Percentiles rank a stretch among this genome's conserved stretches.
phyloP scores from a whole-genome alignment of 2,888 invertebrate genomes.

The Trissoscelio sp. region DNA sequence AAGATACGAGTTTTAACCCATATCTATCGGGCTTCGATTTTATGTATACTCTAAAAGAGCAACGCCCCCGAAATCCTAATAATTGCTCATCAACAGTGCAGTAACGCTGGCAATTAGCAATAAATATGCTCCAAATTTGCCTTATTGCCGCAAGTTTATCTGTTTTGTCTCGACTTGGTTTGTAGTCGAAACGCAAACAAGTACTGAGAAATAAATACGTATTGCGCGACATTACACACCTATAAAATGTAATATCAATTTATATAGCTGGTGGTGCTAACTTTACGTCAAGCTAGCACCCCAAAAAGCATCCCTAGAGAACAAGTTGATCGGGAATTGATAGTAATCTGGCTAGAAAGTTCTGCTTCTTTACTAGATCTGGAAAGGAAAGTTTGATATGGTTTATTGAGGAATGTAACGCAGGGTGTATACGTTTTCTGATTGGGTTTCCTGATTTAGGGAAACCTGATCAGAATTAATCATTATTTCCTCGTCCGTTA shows the following conservation, averaged over 20 bases:
- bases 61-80: slow-evolving; percentile 72
- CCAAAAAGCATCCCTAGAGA: no score
- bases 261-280: no score
- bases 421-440: neutral
- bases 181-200: slow-evolving; percentile 6
- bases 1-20: slow-evolving; percentile 77
- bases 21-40: slow-evolving; percentile 78
- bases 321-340: neutral
- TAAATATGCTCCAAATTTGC: slow-evolving; percentile 28
- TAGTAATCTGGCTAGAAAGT: neutral
- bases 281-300: no score
- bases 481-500: neutral
- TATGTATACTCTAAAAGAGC: slow-evolving; percentile 74
- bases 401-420: neutral
- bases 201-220: neutral
- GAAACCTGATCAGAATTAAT: neutral
- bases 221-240: neutral
- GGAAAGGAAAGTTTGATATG: neutral
- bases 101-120: slow-evolving; percentile 40
- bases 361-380: neutral
- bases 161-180: neutral
- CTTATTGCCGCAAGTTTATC: slow-evolving; percentile 19
- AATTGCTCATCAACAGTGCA: slow-evolving; percentile 75
- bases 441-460: neutral
- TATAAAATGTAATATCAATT: neutral